Percentiles rank a stretch among this genome's conserved stretches.
Conservation (phyloP, 2,888 invertebrate genomes). For the Nemurella pictetii region DNA sequence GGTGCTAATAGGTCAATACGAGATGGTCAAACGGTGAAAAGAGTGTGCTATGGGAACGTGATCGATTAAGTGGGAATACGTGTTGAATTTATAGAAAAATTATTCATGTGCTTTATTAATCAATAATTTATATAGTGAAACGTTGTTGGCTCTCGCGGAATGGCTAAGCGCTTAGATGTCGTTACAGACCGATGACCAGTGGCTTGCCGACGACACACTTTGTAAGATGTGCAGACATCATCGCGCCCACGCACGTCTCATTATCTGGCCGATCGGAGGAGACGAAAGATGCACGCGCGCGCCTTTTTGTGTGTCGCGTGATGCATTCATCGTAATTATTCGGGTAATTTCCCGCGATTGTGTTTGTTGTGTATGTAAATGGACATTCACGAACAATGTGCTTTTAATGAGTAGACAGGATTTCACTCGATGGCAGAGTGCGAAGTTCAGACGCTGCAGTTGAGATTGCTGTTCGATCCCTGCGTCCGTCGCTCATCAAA, state of each 20-base stretch:
- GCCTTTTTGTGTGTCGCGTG: neutral
- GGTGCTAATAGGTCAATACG: neutral
- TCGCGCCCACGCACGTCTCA: neutral
- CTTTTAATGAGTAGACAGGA: neutral
- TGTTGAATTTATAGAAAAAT: neutral
- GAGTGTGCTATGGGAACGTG: neutral
- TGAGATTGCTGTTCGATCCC: too few relatives aligned
- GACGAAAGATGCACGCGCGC: neutral
- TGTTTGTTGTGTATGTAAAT: neutral
- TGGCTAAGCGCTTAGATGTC: too few relatives aligned
- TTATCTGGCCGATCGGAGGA: neutral
- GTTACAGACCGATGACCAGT: too few relatives aligned
- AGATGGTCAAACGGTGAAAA: neutral
- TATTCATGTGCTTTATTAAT: neutral
- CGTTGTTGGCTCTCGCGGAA: too few relatives aligned
- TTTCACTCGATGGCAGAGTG: too few relatives aligned
- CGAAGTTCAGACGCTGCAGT: too few relatives aligned
- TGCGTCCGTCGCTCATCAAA: too few relatives aligned
- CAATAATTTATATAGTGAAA: too few relatives aligned
- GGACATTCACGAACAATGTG: neutral
- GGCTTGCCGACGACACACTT: neutral
- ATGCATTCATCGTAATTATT: neutral
- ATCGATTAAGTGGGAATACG: neutral
- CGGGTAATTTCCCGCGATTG: neutral
- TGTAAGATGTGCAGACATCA: neutral